Conservation (phyloP, 2,113 vertebrate genomes). For the Delphinus delphis region DNA sequence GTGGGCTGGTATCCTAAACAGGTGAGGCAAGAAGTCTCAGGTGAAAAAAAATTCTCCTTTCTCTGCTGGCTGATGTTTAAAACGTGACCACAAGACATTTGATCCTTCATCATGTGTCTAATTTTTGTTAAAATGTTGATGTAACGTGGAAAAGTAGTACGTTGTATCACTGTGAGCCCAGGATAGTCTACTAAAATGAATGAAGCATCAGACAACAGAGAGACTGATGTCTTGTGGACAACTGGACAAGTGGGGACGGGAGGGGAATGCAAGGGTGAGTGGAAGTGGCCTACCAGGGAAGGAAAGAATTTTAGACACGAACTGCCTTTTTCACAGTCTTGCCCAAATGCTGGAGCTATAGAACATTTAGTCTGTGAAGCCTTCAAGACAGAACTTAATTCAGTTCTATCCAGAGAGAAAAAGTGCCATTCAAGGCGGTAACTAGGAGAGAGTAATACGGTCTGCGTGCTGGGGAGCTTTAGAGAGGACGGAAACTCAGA, state of each 20-base stretch:
- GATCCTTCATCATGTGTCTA: background rate
- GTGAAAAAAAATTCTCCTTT: background rate
- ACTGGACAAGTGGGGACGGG: background rate
- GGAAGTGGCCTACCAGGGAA: background rate
- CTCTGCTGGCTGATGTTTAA: background rate
- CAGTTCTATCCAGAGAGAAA: slow-evolving; percentile 1
- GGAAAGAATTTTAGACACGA: background rate
- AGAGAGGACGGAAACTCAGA: background rate
- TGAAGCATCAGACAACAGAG: background rate
- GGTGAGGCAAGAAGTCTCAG: background rate
- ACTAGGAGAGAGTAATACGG: background rate
- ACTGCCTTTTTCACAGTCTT: background rate
- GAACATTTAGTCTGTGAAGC: background rate
- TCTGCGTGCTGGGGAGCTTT: background rate
- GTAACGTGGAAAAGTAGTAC: background rate
- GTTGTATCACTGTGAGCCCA: background rate
- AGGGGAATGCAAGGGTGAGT: no score
- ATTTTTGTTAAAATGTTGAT: slow-evolving; percentile 12
- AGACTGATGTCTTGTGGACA: background rate
- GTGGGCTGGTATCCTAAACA: background rate
- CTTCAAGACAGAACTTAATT: slow-evolving; percentile 11
- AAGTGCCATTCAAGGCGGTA: background rate
- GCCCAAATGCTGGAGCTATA: background rate
- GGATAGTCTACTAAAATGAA: background rate
- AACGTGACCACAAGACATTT: background rate